phyloP scores from a whole-genome alignment of 2,888 invertebrate genomes.

The Fragum whitleyi region DNA sequence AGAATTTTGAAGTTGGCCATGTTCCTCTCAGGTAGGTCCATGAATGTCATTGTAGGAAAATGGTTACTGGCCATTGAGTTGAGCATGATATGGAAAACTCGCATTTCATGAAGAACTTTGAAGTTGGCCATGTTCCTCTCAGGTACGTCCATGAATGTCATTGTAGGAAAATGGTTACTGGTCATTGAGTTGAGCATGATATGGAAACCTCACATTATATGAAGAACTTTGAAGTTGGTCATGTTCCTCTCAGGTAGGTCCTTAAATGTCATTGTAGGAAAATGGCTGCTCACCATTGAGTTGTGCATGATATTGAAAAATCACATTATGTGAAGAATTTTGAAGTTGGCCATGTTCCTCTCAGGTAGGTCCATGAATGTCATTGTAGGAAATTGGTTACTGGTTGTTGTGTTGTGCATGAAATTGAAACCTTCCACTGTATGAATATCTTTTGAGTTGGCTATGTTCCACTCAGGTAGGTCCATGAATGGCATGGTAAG shows the following conservation, averaged over 20 bases:
- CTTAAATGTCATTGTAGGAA: too few relatives aligned
- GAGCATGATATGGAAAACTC: slow-evolving; percentile 99
- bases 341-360: slow-evolving; percentile 95
- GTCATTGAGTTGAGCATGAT: too few relatives aligned
- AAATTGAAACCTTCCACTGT: slow-evolving; percentile 99
- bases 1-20: slow-evolving; percentile 96
- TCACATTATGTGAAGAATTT: slow-evolving; percentile 99
- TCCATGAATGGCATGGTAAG: too few relatives aligned
- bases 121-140: slow-evolving; percentile 94
- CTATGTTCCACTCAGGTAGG: slow-evolving; percentile 95
- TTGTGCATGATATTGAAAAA: slow-evolving; percentile 99
- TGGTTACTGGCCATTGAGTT: slow-evolving; percentile 92
- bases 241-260: slow-evolving; percentile 95
- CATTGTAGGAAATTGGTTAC: too few relatives aligned
- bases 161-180: too few relatives aligned
- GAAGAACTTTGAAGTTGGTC: slow-evolving; percentile 97
- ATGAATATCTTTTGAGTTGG: slow-evolving; percentile 98
- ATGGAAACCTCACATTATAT: slow-evolving; percentile 99
- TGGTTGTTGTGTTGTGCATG: too few relatives aligned
- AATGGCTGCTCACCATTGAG: too few relatives aligned
- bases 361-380: too few relatives aligned
- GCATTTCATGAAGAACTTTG: slow-evolving; percentile 99
- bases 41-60: too few relatives aligned
- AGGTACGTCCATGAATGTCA: slow-evolving; percentile 88
- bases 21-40: slow-evolving; percentile 92